Evolutionary conservation across 2,888 invertebrate genomes (phyloP).

Genomic region (Leptopilina drosophilae): DNA sequence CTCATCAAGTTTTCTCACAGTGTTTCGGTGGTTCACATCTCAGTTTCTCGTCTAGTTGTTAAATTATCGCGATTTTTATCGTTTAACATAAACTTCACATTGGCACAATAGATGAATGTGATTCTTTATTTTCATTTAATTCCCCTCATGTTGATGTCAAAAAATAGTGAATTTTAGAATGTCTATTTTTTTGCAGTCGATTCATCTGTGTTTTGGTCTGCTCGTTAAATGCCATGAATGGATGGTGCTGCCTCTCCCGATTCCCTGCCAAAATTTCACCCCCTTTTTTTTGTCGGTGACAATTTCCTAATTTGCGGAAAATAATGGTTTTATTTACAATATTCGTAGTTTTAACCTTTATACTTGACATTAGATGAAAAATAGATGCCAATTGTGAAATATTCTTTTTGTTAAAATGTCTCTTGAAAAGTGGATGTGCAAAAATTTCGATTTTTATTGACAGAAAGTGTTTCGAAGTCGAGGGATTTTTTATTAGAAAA

Average conservation of each 20-base stretch:
- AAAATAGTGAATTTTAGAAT: conserved; percentile 1
- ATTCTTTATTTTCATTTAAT: neutral
- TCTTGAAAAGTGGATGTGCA: too few species aligned
- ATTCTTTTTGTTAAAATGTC: too few species aligned
- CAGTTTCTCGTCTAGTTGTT: conserved; percentile 18
- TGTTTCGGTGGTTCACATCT: conserved; percentile 12
- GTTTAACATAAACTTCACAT: neutral
- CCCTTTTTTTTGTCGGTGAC: neutral
- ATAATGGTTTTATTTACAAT: too few species aligned
- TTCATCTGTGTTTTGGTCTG: conserved; percentile 64
- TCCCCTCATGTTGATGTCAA: neutral
- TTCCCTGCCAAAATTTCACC: conserved; percentile 23
- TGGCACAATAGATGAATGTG: neutral
- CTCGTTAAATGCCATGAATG: conserved; percentile 54
- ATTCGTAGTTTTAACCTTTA: too few species aligned
- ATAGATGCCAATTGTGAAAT: too few species aligned
- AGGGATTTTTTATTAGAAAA: too few species aligned
- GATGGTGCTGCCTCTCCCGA: conserved; percentile 37
- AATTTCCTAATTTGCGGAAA: too few species aligned
- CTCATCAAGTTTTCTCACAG: conserved; percentile 42
- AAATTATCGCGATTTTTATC: neutral
- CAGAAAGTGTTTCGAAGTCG: too few species aligned
- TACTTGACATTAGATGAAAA: too few species aligned
- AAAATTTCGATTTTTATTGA: too few species aligned
- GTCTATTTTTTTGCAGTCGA: conserved; percentile 35